phyloP scores from a whole-genome alignment of 2,797 vertebrate genomes.

The Yasuhikotakia modesta region DNA sequence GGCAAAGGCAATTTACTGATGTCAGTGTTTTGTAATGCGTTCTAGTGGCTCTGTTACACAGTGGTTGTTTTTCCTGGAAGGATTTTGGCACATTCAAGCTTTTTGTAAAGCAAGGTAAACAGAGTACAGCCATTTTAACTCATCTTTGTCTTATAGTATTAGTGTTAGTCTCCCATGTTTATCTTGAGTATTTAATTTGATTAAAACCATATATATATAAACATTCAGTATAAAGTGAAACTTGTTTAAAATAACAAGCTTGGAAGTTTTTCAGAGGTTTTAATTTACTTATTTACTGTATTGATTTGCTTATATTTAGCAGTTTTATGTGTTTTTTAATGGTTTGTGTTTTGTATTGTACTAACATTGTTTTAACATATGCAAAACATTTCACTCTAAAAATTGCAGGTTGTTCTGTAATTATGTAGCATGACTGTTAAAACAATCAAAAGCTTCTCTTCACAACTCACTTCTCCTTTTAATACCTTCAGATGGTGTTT shows the following conservation, averaged over 20 bases:
- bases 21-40: neutral
- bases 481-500: neutral
- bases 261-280: too few species aligned
- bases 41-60: neutral
- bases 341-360: neutral
- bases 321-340: neutral
- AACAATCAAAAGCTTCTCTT: neutral
- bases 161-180: neutral
- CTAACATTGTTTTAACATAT: neutral
- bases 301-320: too few species aligned
- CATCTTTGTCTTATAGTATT: neutral
- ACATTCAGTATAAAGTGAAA: too few species aligned
- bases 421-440: neutral
- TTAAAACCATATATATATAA: neutral
- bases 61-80: neutral
- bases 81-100: neutral
- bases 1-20: neutral
- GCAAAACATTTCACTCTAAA: neutral
- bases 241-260: too few species aligned
- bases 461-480: neutral
- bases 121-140: neutral
- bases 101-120: neutral
- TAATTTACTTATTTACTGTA: too few species aligned
- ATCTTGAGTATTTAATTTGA: neutral
- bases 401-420: slow-evolving; percentile 20